These are phyloP conservation scores for Frieseomelitta varia DNA, from an alignment of 1,140 invertebrate species.

Conservation along the genomic window DNA sequence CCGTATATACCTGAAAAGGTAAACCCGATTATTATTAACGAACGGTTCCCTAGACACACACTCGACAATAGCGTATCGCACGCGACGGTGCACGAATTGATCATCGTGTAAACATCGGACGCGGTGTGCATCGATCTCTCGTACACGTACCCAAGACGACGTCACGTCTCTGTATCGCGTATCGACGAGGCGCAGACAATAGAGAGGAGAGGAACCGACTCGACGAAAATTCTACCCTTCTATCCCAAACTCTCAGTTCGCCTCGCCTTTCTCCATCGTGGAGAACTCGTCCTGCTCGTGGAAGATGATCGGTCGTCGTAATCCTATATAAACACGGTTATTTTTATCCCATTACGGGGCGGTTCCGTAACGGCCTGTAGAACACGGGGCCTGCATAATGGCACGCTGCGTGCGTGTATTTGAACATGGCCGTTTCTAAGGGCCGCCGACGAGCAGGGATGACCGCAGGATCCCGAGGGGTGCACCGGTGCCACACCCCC, in stretches of 20 bases:
- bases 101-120: conserved; percentile 3
- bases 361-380: conserved; percentile 58
- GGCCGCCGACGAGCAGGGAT: conserved; percentile 68
- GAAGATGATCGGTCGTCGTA: conserved; percentile 64
- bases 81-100: conserved; percentile 9
- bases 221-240: conserved; percentile 44
- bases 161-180: conserved; percentile 13
- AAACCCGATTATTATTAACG: not conserved
- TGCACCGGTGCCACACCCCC: conserved; percentile 63
- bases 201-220: not conserved
- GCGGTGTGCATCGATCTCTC: not conserved
- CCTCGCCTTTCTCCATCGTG: not conserved
- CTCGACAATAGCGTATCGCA: not conserved
- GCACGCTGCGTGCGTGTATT: conserved; percentile 42
- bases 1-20: not conserved
- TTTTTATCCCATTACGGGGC: conserved; percentile 72
- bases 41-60: not conserved
- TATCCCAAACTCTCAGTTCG: not conserved
- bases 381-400: conserved; percentile 59
- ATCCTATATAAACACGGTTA: conserved; percentile 74
- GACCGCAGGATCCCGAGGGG: conserved; percentile 67
- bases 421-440: conserved; percentile 62
- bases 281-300: conserved; percentile 15
- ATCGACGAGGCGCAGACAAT: conserved; percentile 29
- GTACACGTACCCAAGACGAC: conserved; percentile 22